Base-by-base conservation (phyloP, 2,797 vertebrate genomes). In the Sphenodon punctatus region DNA sequence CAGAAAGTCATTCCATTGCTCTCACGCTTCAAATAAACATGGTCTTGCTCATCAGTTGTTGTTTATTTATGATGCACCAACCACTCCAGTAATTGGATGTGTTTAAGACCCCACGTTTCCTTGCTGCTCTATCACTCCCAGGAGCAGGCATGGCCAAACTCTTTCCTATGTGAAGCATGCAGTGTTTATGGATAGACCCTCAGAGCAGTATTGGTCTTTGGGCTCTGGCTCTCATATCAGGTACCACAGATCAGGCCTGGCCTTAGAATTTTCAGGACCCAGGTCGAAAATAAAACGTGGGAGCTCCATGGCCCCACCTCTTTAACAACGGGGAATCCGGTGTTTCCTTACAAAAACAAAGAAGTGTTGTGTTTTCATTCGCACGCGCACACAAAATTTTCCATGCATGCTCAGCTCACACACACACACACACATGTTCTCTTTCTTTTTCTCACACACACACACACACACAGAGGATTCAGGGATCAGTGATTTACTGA, bases 11-110 rank as follows among this genome's bases (percentile, higher is more conserved):
- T 78, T 64, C 77, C 79, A 51, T 89, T 84, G 53, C 41, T 64
- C 78, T 85, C 84, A 85, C 78, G 85, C 77, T 87, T 67, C 70
- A 94, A 91, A 86, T 75, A 79, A 91, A 90, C 79, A 87, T 87
- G 74, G 65, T 75, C 80, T 90, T 88, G 58, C 75, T 89, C 92
- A 91, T 84, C 80, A 90, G 86, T 78, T 82, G 67, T 67, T 78
- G 86, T 91, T 92, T 92, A 80, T 91, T 88, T 89, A 90, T 38
- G 71, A 71, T 85, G 76, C 66, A 81, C 27, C 63, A 79, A 73
- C 82, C 85, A 68, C 78, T 90, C 61, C 17, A 91, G 68, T 87
- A 93, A 93, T 80, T 90, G 78, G 63, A 91, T 89, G 87, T 49
- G 89, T 92, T 93, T 91, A 81, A 89, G 82, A 51, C 39, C 41